phyloP scores from a whole-genome alignment of 2,888 invertebrate genomes.

The Cheilosia scutellata region DNA sequence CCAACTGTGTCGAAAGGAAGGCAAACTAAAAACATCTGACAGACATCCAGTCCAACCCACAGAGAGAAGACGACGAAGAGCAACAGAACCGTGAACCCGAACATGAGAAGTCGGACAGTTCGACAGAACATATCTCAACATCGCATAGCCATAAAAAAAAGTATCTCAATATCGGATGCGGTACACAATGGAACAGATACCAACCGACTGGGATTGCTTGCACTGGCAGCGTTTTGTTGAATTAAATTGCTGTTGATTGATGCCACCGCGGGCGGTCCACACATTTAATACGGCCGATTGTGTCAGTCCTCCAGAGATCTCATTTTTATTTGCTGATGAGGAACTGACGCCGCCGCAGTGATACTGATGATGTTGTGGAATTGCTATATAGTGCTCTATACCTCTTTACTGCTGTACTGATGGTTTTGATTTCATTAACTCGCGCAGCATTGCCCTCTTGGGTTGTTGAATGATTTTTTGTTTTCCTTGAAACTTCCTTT shows the following conservation, averaged over 20 bases:
- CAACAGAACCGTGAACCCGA: constrained; percentile 42
- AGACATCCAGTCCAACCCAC: constrained; percentile 42
- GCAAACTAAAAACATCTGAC: constrained; percentile 52
- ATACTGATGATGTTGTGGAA: constrained; percentile 63
- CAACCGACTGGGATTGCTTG: constrained; percentile 16
- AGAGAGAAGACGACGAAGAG: constrained; percentile 14
- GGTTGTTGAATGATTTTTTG: constrained; percentile 14
- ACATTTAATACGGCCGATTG: constrained; percentile 72
- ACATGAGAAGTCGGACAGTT: constrained; percentile 58
- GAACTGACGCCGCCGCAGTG: constrained; percentile 48
- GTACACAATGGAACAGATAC: constrained; percentile 32
- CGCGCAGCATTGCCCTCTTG: constrained; percentile 1
- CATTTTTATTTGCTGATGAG: constrained; percentile 57
- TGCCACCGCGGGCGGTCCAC: constrained; percentile 79
- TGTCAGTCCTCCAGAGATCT: constrained; percentile 72
- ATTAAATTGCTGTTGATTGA: constrained; percentile 78
- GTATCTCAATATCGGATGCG: constrained; percentile 68
- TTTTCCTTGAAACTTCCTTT: constrained; percentile 34
- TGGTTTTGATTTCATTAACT: constrained; percentile 74
- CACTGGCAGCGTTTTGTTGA: constrained; percentile 60
- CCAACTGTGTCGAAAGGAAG: constrained; percentile 71
- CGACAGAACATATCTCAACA: constrained; percentile 67
- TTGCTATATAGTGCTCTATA: constrained; percentile 14
- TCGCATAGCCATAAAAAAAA: constrained; percentile 66
- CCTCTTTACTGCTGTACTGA: constrained; percentile 29